Percentiles rank a stretch among this genome's conserved stretches.
Conservation (phyloP, 2,113 vertebrate genomes). For the Micronycteris hirsuta region DNA sequence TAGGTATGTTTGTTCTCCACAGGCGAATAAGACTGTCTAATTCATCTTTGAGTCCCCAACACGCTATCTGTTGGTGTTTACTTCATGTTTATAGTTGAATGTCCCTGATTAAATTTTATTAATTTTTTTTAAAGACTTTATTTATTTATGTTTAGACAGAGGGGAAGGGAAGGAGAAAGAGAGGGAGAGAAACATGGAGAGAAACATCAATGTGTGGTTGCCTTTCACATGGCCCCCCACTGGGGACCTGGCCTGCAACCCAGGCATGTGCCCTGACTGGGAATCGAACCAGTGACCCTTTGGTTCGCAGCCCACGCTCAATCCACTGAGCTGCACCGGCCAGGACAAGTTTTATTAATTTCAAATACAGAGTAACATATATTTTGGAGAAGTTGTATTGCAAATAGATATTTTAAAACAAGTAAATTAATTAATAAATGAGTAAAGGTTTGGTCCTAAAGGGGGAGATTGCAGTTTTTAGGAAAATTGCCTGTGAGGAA, state of each 20-base stretch:
- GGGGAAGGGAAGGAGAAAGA: too few relatives aligned
- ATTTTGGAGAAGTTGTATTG: not conserved
- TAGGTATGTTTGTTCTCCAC: not conserved
- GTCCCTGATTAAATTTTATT: slow-evolving; percentile 36
- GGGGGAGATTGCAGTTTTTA: not conserved
- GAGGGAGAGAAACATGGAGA: too few relatives aligned
- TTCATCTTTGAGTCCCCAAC: not conserved
- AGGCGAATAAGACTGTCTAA: not conserved
- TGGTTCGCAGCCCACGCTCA: too few relatives aligned
- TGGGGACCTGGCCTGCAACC: too few relatives aligned
- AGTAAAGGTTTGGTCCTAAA: not conserved
- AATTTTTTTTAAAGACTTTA: too few relatives aligned
- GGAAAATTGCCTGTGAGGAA: not conserved
- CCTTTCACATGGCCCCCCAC: too few relatives aligned
- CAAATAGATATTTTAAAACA: not conserved
- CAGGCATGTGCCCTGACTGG: too few relatives aligned
- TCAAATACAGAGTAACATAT: not conserved
- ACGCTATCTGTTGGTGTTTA: not conserved
- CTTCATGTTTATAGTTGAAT: slow-evolving; percentile 40
- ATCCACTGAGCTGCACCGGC: too few relatives aligned
- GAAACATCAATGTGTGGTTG: too few relatives aligned
- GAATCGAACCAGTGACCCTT: too few relatives aligned
- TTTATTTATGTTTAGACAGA: too few relatives aligned
- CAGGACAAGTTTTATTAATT: slow-evolving; percentile 43
- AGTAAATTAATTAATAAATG: not conserved